phyloP scores from a whole-genome alignment of 2,797 vertebrate species.

The Carapus acus region DNA sequence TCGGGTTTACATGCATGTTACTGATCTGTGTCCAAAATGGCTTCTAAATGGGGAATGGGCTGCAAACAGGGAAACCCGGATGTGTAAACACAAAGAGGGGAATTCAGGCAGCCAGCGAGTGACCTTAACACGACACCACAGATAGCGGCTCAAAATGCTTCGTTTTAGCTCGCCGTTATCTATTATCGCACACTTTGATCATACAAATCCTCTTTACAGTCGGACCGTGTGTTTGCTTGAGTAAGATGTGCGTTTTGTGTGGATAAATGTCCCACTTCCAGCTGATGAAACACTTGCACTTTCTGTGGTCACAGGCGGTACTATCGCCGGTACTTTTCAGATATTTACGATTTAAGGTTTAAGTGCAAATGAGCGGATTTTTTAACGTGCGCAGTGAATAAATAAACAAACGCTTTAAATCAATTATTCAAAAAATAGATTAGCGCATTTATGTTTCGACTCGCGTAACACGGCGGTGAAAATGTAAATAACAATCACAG shows the following conservation, averaged over 20 bases:
- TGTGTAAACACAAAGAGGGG: constrained; percentile 86
- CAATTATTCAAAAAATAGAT: too few relatives aligned
- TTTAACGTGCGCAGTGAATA: background rate
- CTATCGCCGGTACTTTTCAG: constrained; percentile 17
- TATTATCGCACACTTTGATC: background rate
- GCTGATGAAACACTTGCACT: constrained; percentile 43
- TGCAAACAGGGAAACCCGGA: constrained; percentile 87
- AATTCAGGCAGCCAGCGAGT: constrained; percentile 64
- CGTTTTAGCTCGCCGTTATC: background rate
- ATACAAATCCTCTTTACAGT: fast-evolving
- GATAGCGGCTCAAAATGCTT: constrained; percentile 25
- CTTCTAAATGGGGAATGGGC: constrained; percentile 80
- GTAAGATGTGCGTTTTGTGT: constrained; percentile 6
- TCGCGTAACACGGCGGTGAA: too few relatives aligned
- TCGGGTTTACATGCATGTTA: constrained; percentile 70
- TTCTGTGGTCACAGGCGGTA: constrained; percentile 38
- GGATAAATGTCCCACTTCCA: constrained; percentile 19
- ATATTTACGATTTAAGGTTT: background rate
- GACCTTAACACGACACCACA: constrained; percentile 62
- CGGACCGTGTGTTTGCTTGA: background rate
- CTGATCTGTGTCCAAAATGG: constrained; percentile 92
- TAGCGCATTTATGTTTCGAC: too few relatives aligned
- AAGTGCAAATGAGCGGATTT: too few relatives aligned
- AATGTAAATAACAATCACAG: too few relatives aligned
- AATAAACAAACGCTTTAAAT: background rate